Base-by-base conservation (phyloP, 2,888 invertebrate species). In the Caradrina clavipalpis region DNA sequence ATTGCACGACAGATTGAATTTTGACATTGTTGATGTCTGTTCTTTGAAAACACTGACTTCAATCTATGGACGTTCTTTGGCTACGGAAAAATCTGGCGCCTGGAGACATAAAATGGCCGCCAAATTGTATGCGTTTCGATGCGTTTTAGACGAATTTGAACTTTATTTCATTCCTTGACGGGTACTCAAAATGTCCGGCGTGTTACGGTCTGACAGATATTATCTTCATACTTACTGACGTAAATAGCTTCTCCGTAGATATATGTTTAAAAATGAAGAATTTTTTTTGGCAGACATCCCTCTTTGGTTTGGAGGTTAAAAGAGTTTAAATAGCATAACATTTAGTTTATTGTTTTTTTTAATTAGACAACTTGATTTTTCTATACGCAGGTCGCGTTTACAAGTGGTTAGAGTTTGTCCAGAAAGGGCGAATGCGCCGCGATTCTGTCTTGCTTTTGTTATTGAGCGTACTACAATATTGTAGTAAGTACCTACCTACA, bases 1-100 rank as follows among this genome's bases (percentile, higher is more conserved):
- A 15, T 5, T 6, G 0, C 45, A 50, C n/a, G 62, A 60, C 45
- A 51, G 49, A 19, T 63, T n/a, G 39, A 31, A 47, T 76, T 80
- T 76, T 75, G 78, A 80, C 72, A 56, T 74, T 73, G 4, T 66
- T 69, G 73, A 64, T 50, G 72, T 69, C 45, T 17, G 45, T 45
- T 45, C 3, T 45, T 45, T 45, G 17, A 45, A 45, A 45, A 2
- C 17, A 17, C 17, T 17, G 45, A 39, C 45, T 17, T 45, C 5
- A 0, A 2, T 17, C 17, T 45, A 45, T 4, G 45, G 45, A 45
- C 17, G 17, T 45, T 17, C 17, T 5, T 4, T 10, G 2, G 11
- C 15, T 17, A 17, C 45, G 45, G 15, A 45, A 45, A 45, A 45
- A 3, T 1, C 17, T 17, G 17, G 6, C 17, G 4, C 1, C 11